A percentile compares a stretch with the other conserved stretches of the same genome.
These are phyloP conservation scores for Acomys russatus DNA, from an alignment of 2,797 vertebrate genomes.

Conservation along the genomic window DNA sequence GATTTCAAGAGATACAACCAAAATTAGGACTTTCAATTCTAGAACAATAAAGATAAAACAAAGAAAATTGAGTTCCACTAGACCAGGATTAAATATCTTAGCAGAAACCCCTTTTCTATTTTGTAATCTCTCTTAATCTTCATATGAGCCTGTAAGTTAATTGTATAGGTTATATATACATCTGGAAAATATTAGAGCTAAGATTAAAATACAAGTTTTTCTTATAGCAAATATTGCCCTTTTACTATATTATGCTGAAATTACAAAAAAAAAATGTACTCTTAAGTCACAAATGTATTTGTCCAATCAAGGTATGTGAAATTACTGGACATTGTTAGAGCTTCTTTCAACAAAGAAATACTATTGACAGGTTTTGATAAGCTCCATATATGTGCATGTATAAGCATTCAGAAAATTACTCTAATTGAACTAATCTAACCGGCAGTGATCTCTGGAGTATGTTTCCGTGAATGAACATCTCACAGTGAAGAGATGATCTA, in stretches of 20 bases:
- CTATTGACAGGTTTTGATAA: conserved; percentile 40
- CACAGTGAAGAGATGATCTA: conserved; percentile 19
- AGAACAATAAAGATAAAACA: conserved; percentile 42
- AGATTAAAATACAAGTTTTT: conserved; percentile 58
- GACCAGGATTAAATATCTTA: conserved; percentile 42
- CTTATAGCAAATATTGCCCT: conserved; percentile 3
- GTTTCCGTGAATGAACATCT: neutral
- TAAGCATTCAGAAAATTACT: neutral
- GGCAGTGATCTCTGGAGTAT: no score
- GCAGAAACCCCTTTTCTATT: neutral
- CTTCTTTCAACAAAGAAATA: conserved; percentile 44
- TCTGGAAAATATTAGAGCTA: conserved; percentile 14
- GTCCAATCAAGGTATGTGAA: neutral
- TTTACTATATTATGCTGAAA: conserved; percentile 60
- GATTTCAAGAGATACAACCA: conserved; percentile 31
- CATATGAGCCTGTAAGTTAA: neutral
- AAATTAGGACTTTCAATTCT: conserved; percentile 62
- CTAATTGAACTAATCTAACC: neutral
- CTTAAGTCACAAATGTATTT: conserved; percentile 52
- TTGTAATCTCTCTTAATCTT: conserved; percentile 52
- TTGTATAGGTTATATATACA: neutral
- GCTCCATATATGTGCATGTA: neutral
- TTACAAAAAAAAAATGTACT: conserved; percentile 20
- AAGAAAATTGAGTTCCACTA: conserved; percentile 52
- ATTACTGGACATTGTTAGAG: conserved; percentile 45